Evolutionary conservation across 2,113 vertebrate species (phyloP).

Genomic region (Entelurus aequoreus): DNA sequence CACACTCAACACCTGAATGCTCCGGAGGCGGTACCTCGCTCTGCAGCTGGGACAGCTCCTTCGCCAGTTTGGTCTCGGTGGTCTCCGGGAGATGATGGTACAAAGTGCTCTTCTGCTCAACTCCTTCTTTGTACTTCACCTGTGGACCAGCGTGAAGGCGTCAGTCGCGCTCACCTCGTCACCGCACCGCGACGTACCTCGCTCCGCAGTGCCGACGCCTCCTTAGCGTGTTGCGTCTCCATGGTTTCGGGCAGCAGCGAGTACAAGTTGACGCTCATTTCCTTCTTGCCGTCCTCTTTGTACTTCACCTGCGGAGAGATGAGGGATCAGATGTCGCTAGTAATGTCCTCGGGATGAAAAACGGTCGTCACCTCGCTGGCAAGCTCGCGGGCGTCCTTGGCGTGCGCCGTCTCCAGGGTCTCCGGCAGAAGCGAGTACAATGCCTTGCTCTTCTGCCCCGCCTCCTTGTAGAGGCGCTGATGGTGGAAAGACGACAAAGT

Average conservation of each 20-base stretch:
- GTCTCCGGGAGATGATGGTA: slow-evolving; percentile 63
- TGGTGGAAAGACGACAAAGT: not conserved
- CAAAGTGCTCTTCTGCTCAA: slow-evolving; percentile 54
- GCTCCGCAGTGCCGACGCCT: slow-evolving; percentile 53
- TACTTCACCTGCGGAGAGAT: slow-evolving; percentile 37
- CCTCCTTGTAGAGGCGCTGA: slow-evolving; percentile 76
- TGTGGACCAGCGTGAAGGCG: too few relatives aligned
- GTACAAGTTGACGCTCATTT: slow-evolving; percentile 74
- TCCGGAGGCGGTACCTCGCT: slow-evolving; percentile 43
- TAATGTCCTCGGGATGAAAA: not conserved
- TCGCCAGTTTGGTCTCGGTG: slow-evolving; percentile 54
- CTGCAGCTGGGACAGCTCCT: slow-evolving; percentile 51
- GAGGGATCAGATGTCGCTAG: too few relatives aligned
- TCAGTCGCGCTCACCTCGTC: too few relatives aligned
- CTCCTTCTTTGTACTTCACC: slow-evolving; percentile 37
- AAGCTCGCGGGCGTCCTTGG: slow-evolving; percentile 68
- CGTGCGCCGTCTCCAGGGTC: slow-evolving; percentile 83
- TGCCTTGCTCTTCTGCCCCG: slow-evolving; percentile 69
- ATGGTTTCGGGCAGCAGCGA: slow-evolving; percentile 82
- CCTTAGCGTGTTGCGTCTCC: slow-evolving; percentile 79
- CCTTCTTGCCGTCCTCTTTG: slow-evolving; percentile 67
- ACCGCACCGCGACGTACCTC: slow-evolving; percentile 25
- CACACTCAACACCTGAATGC: too few relatives aligned
- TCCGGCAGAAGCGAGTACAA: slow-evolving; percentile 85
- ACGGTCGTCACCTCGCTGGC: slow-evolving; percentile 51